Percentiles rank a stretch among this genome's conserved stretches.
Evolutionary conservation across 2,888 invertebrate genomes (phyloP).

Genomic region (Mimachlamys varia): DNA sequence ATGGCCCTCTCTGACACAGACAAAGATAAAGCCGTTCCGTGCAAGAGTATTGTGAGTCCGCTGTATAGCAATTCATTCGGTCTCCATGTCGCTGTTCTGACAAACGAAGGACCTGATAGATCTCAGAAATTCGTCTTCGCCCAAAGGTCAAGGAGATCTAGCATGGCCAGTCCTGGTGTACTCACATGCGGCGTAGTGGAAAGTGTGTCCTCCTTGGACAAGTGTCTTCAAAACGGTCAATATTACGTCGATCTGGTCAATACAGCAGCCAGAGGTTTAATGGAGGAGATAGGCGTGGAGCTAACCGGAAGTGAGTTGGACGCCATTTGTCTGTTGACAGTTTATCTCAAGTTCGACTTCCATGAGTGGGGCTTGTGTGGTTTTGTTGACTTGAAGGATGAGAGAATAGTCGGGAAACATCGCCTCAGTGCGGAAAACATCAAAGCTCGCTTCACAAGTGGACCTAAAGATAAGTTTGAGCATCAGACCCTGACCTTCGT

Average conservation of each 20-base stretch:
- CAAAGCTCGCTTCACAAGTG: constrained; percentile 44
- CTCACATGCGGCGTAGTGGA: constrained; percentile 52
- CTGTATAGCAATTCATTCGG: constrained; percentile 53
- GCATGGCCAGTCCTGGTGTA: constrained; percentile 47
- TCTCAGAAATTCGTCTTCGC: constrained; percentile 52
- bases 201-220: constrained; percentile 48
- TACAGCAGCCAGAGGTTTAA: constrained; percentile 54
- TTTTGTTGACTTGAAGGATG: constrained; percentile 48
- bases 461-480: constrained; percentile 55
- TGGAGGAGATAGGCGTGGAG: constrained; percentile 50
- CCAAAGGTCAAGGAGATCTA: constrained; percentile 43
- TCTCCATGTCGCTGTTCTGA: constrained; percentile 51
- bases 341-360: constrained; percentile 50
- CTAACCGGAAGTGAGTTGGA: constrained; percentile 46
- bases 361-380: constrained; percentile 56
- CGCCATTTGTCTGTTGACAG: constrained; percentile 49
- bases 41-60: constrained; percentile 45
- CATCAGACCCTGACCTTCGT: constrained; percentile 45
- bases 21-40: constrained; percentile 39
- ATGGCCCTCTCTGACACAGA: constrained; percentile 42
- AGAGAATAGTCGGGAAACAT: constrained; percentile 37
- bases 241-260: constrained; percentile 41
- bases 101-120: constrained; percentile 49
- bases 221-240: constrained; percentile 20
- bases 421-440: constrained; percentile 42